These are phyloP conservation scores for Vanessa cardui DNA, from an alignment of 2,888 invertebrate species.

Conservation along the genomic window DNA sequence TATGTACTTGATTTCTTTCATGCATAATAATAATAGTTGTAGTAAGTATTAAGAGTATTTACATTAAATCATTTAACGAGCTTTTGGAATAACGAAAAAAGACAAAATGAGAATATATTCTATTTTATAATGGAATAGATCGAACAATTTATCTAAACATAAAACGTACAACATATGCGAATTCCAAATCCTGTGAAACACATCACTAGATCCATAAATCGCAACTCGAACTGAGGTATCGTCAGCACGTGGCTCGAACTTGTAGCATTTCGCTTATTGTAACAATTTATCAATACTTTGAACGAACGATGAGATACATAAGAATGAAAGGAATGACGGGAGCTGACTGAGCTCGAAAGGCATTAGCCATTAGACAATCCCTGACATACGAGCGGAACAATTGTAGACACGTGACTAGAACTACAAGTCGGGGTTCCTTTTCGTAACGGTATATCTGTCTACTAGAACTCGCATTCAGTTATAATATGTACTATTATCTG, in stretches of 20 bases:
- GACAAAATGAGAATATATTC: too few species aligned
- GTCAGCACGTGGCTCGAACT: conserved; percentile 50
- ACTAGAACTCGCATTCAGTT: background rate
- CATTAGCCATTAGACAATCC: conserved; percentile 23
- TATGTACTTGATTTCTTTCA: background rate
- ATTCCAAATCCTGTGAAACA: conserved; percentile 20
- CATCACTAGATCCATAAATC: conserved; percentile 49
- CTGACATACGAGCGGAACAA: conserved; percentile 26
- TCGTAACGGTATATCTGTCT: conserved; percentile 40
- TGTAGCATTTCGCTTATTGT: conserved; percentile 33
- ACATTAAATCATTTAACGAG: too few species aligned
- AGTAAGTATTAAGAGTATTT: too few species aligned
- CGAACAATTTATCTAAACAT: background rate
- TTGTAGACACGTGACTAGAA: conserved; percentile 43
- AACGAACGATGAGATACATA: conserved; percentile 24
- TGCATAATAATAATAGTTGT: background rate
- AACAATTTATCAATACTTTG: conserved; percentile 39
- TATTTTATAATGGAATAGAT: too few species aligned
- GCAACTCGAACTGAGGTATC: conserved; percentile 57
- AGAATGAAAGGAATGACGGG: conserved; percentile 20
- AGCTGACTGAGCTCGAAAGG: conserved; percentile 26
- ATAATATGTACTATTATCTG: background rate
- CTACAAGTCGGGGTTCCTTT: conserved; percentile 25
- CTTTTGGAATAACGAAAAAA: too few species aligned
- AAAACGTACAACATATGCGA: conserved; percentile 7